Percentiles rank a stretch among this genome's conserved stretches.
Conservation (phyloP, 2,888 invertebrate genomes). For the Argynnis bischoffii region DNA sequence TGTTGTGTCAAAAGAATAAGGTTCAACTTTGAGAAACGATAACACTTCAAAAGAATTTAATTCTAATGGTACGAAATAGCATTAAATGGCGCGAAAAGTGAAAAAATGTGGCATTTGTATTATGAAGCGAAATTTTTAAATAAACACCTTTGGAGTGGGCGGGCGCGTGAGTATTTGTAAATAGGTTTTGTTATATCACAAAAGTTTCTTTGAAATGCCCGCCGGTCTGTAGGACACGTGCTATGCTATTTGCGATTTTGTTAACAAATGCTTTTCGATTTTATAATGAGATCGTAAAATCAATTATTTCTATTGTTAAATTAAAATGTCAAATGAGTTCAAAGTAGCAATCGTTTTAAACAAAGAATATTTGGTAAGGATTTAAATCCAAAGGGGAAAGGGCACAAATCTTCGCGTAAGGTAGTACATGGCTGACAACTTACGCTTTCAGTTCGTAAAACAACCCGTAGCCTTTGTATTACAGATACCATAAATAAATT, state of each 20-base stretch:
- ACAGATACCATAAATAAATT: constrained; percentile 11
- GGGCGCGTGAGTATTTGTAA: constrained; percentile 78
- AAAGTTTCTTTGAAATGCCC: constrained; percentile 53
- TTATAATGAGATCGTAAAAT: constrained; percentile 9
- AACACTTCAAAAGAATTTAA: constrained; percentile 44
- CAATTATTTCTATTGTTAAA: constrained; percentile 1
- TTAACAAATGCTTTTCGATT: constrained; percentile 11
- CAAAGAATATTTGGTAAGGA: neutral
- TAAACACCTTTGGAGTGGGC: constrained; percentile 82
- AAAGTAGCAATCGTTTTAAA: neutral
- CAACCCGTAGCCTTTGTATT: constrained; percentile 14
- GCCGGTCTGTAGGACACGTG: constrained; percentile 45
- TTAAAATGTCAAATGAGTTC: neutral
- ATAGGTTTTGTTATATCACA: constrained; percentile 72
- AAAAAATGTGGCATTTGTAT: constrained; percentile 72
- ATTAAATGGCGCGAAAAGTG: constrained; percentile 79
- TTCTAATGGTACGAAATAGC: constrained; percentile 66
- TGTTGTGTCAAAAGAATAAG: constrained; percentile 44
- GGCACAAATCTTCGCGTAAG: constrained; percentile 17
- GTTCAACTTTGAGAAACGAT: constrained; percentile 44
- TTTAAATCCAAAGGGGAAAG: neutral
- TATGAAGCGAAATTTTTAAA: constrained; percentile 76
- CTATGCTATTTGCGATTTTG: constrained; percentile 18
- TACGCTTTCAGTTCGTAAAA: constrained; percentile 17
- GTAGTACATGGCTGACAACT: constrained; percentile 19